Percentiles rank a stretch among this genome's conserved stretches.
phyloP scores from a whole-genome alignment of 2,113 vertebrate genomes.

The Aplodontia rufa region DNA sequence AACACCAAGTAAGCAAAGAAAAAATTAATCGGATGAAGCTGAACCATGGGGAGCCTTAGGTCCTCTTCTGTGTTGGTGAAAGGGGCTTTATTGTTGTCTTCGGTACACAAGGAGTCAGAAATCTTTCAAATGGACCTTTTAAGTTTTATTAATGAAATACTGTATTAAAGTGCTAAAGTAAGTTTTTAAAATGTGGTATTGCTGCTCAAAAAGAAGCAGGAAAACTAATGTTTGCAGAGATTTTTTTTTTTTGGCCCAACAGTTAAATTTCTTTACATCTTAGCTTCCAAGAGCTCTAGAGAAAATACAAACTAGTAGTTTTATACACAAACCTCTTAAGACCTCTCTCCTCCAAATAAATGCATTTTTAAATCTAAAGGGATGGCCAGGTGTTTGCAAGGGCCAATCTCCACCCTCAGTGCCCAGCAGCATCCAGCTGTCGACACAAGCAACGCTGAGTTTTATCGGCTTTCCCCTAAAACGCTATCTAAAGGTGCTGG shows the following conservation, averaged over 20 bases:
- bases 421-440: not conserved
- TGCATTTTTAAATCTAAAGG: not conserved
- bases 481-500: not conserved
- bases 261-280: not conserved
- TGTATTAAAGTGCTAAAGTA: accelerated
- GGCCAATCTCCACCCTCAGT: not conserved
- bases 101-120: not conserved
- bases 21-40: not conserved
- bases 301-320: not conserved
- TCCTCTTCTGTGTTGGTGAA: not conserved
- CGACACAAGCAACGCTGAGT: no score
- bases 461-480: no score
- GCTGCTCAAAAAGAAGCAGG: not conserved
- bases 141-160: not conserved
- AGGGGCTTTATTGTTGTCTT: accelerated
- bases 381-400: accelerated
- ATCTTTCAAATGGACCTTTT: not conserved
- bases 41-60: not conserved
- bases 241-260: not conserved
- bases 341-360: not conserved
- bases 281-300: not conserved
- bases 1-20: not conserved
- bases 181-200: not conserved
- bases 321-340: not conserved
- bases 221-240: not conserved